phyloP scores from a whole-genome alignment of 2,888 invertebrate genomes.

The Philereme vetulata region DNA sequence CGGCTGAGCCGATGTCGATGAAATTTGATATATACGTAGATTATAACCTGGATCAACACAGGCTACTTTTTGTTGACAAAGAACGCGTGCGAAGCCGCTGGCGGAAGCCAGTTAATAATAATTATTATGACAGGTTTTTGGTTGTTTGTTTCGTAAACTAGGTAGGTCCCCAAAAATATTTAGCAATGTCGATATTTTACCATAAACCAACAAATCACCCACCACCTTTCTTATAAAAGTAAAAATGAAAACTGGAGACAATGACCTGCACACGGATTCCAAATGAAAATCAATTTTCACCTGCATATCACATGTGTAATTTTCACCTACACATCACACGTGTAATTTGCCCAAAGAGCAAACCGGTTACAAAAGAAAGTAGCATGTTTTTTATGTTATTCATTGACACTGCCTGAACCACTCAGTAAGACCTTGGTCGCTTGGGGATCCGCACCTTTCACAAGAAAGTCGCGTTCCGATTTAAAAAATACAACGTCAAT shows the following conservation, averaged over 20 bases:
- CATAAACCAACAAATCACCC: too few species aligned
- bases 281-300: constrained; percentile 29
- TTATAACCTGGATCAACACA: too few species aligned
- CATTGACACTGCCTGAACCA: constrained; percentile 41
- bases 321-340: constrained; percentile 13
- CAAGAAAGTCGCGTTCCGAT: constrained; percentile 34
- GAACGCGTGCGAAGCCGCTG: too few species aligned
- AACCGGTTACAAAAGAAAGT: constrained; percentile 65
- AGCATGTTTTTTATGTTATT: constrained; percentile 43
- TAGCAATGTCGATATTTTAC: too few species aligned
- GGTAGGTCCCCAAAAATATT: too few species aligned
- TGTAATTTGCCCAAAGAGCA: constrained; percentile 30
- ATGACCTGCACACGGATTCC: constrained; percentile 19
- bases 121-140: too few species aligned
- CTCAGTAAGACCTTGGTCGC: constrained; percentile 63
- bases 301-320: constrained; percentile 20
- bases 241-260: neutral
- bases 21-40: too few species aligned
- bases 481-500: constrained; percentile 13
- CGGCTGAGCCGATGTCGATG: too few species aligned
- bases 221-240: neutral
- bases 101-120: too few species aligned
- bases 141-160: too few species aligned
- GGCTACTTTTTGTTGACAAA: too few species aligned
- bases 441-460: constrained; percentile 23